Base-by-base conservation (phyloP, 1,140 invertebrate species). In the Bombus huntii region DNA sequence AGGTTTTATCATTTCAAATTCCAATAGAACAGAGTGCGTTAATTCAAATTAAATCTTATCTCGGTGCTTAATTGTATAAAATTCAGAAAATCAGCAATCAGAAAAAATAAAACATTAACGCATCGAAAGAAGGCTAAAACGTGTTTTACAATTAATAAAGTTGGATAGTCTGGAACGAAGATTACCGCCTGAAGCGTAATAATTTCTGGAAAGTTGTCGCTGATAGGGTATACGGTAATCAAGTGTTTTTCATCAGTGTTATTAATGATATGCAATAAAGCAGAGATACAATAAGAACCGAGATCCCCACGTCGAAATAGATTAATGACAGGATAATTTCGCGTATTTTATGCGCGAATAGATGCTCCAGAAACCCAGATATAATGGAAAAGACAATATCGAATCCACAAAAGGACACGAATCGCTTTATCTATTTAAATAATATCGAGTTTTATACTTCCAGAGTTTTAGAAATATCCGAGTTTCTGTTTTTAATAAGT, bases 261-360 rank as follows among this genome's bases (percentile, higher is more conserved):
- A 74, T 74, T 74, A 73, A 73, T 73, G 71, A 44, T 47, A 31
- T n/a, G 8, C 42, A 34, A 47, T 47, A 74, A 74, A 28, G 42
- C n/a, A 39, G 39, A 9, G 28, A 31, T 73, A n/a, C 71, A n/a
- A 42, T 73, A 73, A 73, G 71, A 73, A 31, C 39, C 39, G 8
- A 44, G 34, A 8, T 31, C 10, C 3, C 72, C 18, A 47, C 42
- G 72, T 74, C 72, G 42, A 74, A 74, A 74, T 18, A 47, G n/a
- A 74, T 74, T 74, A 53, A 74, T 74, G 72, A 42, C 68, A 71
- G 37, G 15, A 73, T 10, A 44, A 28, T 44, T 47, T 5, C 31
- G 44, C 31, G 44, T 74, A 34, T 74, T 74, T 47, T 47, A 73
- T 73, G 68, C 10, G 25, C 3, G 25, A 39, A 28, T 71, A 39